Base-by-base conservation (phyloP, 2,797 vertebrate species). In the Channallabes apus region DNA sequence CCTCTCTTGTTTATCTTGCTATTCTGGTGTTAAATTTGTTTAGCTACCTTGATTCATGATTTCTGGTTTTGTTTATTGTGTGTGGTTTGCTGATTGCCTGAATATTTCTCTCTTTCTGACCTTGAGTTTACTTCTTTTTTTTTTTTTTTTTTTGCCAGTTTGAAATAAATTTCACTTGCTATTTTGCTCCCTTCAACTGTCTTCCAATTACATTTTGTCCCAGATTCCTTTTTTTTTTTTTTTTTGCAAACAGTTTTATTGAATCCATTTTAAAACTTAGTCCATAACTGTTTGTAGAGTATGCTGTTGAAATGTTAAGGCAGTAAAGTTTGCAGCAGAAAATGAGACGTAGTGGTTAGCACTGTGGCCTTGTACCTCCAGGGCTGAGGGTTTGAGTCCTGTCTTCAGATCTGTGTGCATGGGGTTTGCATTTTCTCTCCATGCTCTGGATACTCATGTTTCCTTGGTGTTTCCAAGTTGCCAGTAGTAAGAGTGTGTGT, bases 1-100 rank as follows among this genome's bases (percentile, higher is more conserved):
- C 38, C 5, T 35, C 14, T 64, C n/a, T 29, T 80, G 78, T 80
- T 64, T 22, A 11, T 51, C 78, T 65, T 80, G 61, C 14, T 65
- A 1, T 17, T 51, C 78, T 62, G 77, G 77, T 79, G 41, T 62
- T 79, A 14, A 79, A 24, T 22, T 79, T 79, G 59, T 62, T 79
- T 79, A 27, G 77, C 77, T 41, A 5, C 78, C 6, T 65, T 51
- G 3, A 20, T 51, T 20, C n/a, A 35, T 8, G 4, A 41, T 51
- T 29, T 51, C 61, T 29, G 38, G 78, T 51, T 51, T 46, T 29
- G 61, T n/a, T 1, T 38, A 15, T 61, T n/a, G 8, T 38, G 2
- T n/a, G 32, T 38, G 20, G 32, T 35, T 78, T 35, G 20, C 6
- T 32, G 18, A 20, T 77, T 32, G 6, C 73, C 20, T 35, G 29